Evolutionary conservation across 2,797 vertebrate species (phyloP), one percentile per base, ranked within the genome.

Genomic region (Sebastes hubbsi): DNA sequence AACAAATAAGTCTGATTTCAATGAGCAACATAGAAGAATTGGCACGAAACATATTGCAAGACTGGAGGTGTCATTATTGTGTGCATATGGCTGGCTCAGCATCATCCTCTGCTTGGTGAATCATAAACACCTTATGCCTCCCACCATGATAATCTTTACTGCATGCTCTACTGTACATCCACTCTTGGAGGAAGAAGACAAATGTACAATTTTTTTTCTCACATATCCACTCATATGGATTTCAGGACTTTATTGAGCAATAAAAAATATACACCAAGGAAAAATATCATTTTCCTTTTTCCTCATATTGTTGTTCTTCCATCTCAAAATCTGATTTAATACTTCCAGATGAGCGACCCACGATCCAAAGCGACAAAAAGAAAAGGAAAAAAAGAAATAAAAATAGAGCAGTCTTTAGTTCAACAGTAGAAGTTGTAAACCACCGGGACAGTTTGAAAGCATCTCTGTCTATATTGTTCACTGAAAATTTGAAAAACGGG

Each of bases 241-340:
- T 94, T 96, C 96, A 91, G 89, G 94, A 97, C 94, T 99, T 99
- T 97, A 99, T 97, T 97, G 94, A 97, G 95, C 95, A 96, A 97
- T 97, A 96, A 98, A 97, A 99, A 99, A 97, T 97, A 97, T 97
- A 98, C 97, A 98, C 95, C 97, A 97, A 96, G 96, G 97, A 97
- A 97, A 98, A 98, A 97, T 92, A 96, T 86, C 80, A 78, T 94
- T 94, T 95, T 95, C 89, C 91, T 90, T 94, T 94, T 30, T 96
- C 90, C 88, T 87, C 87, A 89, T 95, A 95, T 94, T 90, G 92
- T 94, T 93, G 94, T 92, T 92, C 84, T 86, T 94, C 80, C 88
- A 81, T 90, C 94, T 95, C 87, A 95, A 95, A 97, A 96, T 95
- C 94, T 90, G 63, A 94, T 91, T 84, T 82, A 77, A 84, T 93